Percentiles rank a stretch among this genome's conserved stretches.
These are phyloP conservation scores for Orycteropus afer DNA, from an alignment of 2,113 vertebrate genomes.

Conservation along the genomic window DNA sequence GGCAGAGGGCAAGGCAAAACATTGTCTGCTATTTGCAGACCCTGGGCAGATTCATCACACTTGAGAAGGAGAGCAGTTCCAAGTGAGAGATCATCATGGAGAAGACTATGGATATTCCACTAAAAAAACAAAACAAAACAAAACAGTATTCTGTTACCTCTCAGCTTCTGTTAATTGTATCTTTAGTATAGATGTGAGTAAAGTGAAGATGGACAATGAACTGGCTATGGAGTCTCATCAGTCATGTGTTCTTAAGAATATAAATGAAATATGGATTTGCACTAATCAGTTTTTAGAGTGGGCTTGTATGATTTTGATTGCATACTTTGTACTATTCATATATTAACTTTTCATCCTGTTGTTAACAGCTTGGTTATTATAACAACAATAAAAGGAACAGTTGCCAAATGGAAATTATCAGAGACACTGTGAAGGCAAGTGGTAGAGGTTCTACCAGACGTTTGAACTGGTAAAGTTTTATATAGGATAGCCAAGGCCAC, in stretches of 20 bases:
- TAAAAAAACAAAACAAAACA: slow-evolving; percentile 69
- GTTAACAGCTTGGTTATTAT: not conserved
- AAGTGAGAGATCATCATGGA: slow-evolving; percentile 83
- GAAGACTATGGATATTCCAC: slow-evolving; percentile 83
- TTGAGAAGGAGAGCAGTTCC: slow-evolving; percentile 85
- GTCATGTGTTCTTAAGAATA: slow-evolving; percentile 87
- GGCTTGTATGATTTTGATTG: slow-evolving; percentile 85
- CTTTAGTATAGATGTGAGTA: slow-evolving; percentile 85
- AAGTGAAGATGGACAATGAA: slow-evolving; percentile 87
- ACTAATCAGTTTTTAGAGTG: slow-evolving; percentile 88
- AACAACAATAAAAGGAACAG: slow-evolving; percentile 45
- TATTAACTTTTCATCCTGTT: not conserved
- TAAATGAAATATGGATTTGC: too few species aligned
- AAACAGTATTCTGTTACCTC: slow-evolving; percentile 82
- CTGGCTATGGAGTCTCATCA: slow-evolving; percentile 88
- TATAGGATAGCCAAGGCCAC: not conserved
- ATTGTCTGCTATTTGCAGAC: not conserved
- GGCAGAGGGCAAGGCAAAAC: not conserved
- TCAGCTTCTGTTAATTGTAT: slow-evolving; percentile 83
- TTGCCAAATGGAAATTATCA: not conserved
- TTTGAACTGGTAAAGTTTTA: too few species aligned
- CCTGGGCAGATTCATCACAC: not conserved
- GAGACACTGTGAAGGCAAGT: not conserved
- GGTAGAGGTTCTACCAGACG: too few species aligned
- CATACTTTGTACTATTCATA: not conserved